A percentile compares a stretch with the other conserved stretches of the same genome.
phyloP scores from a whole-genome alignment of 2,797 vertebrate species.

The Numenius phaeopus region DNA sequence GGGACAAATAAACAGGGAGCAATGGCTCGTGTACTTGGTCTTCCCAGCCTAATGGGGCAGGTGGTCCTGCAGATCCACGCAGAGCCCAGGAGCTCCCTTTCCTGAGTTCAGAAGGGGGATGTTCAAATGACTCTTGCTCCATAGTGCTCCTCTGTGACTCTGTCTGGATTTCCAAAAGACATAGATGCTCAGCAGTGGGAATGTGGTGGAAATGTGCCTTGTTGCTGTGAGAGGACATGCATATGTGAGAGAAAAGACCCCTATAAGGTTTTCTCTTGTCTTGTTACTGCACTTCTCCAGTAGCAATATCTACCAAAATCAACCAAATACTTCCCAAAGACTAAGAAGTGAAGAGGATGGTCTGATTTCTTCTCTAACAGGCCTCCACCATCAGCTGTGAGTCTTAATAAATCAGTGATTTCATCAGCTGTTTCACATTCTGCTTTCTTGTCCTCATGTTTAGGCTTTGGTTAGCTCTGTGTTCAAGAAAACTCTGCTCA shows the following conservation, averaged over 20 bases:
- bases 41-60: background rate
- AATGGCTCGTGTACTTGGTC: accelerated
- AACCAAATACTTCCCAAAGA: background rate
- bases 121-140: background rate
- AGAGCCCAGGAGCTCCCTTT: background rate
- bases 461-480: background rate
- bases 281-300: background rate
- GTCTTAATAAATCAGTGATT: background rate
- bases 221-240: background rate
- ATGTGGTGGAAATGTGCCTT: background rate
- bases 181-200: accelerated
- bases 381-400: accelerated
- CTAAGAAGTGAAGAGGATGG: background rate
- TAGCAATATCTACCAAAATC: background rate
- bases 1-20: background rate
- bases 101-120: background rate
- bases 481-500: background rate
- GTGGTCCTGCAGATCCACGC: accelerated
- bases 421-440: background rate
- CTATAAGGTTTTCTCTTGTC: background rate
- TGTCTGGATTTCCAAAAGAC: background rate
- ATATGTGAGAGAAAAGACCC: background rate
- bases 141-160: background rate
- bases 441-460: background rate
- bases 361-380: background rate